Percentiles rank a stretch among this genome's conserved stretches.
phyloP scores from a whole-genome alignment of 2,888 invertebrate genomes.

The Gortyna flavago region DNA sequence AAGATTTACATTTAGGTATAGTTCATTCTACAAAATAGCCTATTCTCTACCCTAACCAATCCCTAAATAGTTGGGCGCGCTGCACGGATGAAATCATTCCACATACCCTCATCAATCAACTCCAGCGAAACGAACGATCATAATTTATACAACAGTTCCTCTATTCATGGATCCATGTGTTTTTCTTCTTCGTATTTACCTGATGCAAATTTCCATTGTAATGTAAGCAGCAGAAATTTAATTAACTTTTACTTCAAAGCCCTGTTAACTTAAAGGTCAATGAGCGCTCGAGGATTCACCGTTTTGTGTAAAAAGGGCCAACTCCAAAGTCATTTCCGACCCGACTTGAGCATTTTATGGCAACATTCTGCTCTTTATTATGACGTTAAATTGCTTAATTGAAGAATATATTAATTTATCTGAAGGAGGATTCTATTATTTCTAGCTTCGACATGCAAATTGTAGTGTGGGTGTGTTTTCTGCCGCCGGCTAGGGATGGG shows the following conservation, averaged over 20 bases:
- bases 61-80: conserved; percentile 54
- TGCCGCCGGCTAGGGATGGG: conserved; percentile 22
- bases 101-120: conserved; percentile 67
- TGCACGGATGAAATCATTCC: conserved; percentile 61
- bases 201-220: conserved; percentile 83
- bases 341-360: conserved; percentile 77
- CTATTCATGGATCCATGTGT: conserved; percentile 51
- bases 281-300: conserved; percentile 78
- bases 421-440: conserved; percentile 65
- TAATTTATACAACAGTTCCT: conserved; percentile 60
- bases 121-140: conserved; percentile 59
- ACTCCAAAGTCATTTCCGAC: conserved; percentile 78
- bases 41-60: conserved; percentile 37
- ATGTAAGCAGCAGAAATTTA: conserved; percentile 86
- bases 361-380: conserved; percentile 78
- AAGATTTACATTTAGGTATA: conserved; percentile 57
- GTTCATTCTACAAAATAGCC: conserved; percentile 47
- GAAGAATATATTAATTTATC: conserved; percentile 75
- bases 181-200: conserved; percentile 72
- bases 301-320: conserved; percentile 82
- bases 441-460: conserved; percentile 62
- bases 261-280: conserved; percentile 78
- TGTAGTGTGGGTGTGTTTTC: conserved; percentile 59
- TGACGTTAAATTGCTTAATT: conserved; percentile 80
- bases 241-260: conserved; percentile 86